Percentiles rank a stretch among this genome's conserved stretches.
These are phyloP conservation scores for Poecile montanus DNA, from an alignment of 2,797 vertebrate species.

Conservation along the genomic window DNA sequence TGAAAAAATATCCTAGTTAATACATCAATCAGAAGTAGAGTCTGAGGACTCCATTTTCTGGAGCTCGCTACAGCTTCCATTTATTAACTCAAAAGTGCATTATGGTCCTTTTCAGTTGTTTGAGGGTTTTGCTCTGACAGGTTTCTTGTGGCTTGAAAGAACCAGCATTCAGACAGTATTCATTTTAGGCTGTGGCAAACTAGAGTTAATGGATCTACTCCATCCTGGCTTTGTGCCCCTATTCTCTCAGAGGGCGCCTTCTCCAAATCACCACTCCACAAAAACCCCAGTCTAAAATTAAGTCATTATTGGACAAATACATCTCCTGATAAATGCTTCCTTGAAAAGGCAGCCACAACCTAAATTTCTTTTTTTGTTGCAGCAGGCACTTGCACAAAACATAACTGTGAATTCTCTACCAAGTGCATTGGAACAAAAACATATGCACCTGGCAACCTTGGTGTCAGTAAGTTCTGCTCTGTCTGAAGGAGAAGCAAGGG, in stretches of 20 bases:
- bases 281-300: not conserved
- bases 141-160: not conserved
- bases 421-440: not conserved
- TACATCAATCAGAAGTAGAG: not conserved
- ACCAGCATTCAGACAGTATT: not conserved
- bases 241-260: accelerated
- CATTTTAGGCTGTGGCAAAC: not conserved
- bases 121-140: not conserved
- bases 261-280: not conserved
- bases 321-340: not conserved
- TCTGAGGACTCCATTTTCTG: not conserved
- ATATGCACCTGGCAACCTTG: not conserved
- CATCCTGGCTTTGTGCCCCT: not conserved
- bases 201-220: not conserved
- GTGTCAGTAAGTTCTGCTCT: not conserved
- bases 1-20: not conserved
- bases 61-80: not conserved
- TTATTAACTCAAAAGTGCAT: not conserved
- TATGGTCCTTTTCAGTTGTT: not conserved
- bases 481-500: not conserved
- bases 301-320: not conserved
- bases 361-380: not conserved
- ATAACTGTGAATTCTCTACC: not conserved
- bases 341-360: not conserved
- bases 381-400: not conserved